Percentiles rank a stretch among this genome's conserved stretches.
These are phyloP conservation scores for Pterois miles DNA, from an alignment of 2,797 vertebrate genomes.

Conservation along the genomic window DNA sequence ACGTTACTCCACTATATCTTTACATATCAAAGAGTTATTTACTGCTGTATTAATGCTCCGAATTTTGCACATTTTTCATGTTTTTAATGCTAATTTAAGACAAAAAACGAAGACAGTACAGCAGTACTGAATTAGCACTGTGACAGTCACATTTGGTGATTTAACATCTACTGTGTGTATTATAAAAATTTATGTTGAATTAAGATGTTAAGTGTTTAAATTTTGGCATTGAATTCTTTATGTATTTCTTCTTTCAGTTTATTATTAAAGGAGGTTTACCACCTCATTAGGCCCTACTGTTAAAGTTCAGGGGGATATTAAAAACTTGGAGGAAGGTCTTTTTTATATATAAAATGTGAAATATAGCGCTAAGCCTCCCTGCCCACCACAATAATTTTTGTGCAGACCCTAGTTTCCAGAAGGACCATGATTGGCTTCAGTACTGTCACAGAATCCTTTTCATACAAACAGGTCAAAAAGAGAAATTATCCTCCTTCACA, in stretches of 20 bases:
- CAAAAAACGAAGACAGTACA: background rate
- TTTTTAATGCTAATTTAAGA: background rate
- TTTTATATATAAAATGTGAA: background rate
- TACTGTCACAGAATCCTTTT: background rate
- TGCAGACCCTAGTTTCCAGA: background rate
- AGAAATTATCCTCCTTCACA: background rate
- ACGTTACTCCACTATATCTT: background rate
- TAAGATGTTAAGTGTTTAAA: background rate
- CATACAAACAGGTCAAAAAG: background rate
- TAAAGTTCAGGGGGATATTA: background rate
- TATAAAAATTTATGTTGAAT: background rate
- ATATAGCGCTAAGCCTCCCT: background rate
- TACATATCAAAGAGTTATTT: background rate
- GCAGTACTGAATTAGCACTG: background rate
- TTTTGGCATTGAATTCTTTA: background rate
- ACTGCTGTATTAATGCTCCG: background rate
- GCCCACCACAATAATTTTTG: background rate
- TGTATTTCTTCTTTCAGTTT: background rate
- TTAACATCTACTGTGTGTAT: background rate
- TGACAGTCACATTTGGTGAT: background rate
- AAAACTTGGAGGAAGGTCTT: background rate
- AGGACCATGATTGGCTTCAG: background rate
- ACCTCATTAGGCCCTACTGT: background rate
- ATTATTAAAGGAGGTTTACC: background rate
- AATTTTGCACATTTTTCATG: background rate